Percentiles rank a stretch among this genome's conserved stretches.
Evolutionary conservation across 2,113 vertebrate species (phyloP).

Genomic region (Monopterus albus): DNA sequence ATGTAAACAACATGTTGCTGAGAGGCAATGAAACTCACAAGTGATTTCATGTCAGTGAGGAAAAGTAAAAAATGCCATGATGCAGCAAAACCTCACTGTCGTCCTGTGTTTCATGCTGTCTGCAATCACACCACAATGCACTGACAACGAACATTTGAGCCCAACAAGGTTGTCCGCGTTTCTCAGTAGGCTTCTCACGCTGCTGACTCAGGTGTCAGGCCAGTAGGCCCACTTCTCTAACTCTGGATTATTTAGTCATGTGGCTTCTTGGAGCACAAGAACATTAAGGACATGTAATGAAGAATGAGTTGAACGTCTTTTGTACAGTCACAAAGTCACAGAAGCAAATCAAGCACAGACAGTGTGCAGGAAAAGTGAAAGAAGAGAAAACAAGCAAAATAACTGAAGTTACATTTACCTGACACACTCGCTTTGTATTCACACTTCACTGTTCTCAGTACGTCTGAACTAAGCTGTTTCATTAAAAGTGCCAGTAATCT

Average conservation of each 20-base stretch:
- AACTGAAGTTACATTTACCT: background rate
- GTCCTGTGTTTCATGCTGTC: too few species aligned
- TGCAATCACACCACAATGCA: too few species aligned
- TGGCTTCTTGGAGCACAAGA: background rate
- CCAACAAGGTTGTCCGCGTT: background rate
- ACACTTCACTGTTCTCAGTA: conserved; percentile 1
- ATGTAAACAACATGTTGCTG: background rate
- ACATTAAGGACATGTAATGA: background rate
- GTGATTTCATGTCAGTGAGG: conserved; percentile 9
- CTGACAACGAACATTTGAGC: background rate
- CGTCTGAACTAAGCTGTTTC: conserved; percentile 14
- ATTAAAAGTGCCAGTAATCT: conserved; percentile 35
- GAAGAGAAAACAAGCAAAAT: background rate
- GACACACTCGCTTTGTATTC: background rate
- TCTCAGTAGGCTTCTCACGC: background rate
- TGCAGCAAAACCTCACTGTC: too few species aligned
- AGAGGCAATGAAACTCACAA: background rate
- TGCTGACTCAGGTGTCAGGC: conserved; percentile 3
- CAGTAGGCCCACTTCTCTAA: background rate
- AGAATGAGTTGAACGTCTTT: background rate
- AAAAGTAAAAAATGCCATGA: background rate
- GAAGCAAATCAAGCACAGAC: too few species aligned
- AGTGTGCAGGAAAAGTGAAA: too few species aligned
- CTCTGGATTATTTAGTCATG: background rate
- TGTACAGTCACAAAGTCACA: background rate